Percentiles rank a stretch among this genome's conserved stretches.
phyloP scores from a whole-genome alignment of 2,888 invertebrate genomes.

The Eupithecia tripunctaria region DNA sequence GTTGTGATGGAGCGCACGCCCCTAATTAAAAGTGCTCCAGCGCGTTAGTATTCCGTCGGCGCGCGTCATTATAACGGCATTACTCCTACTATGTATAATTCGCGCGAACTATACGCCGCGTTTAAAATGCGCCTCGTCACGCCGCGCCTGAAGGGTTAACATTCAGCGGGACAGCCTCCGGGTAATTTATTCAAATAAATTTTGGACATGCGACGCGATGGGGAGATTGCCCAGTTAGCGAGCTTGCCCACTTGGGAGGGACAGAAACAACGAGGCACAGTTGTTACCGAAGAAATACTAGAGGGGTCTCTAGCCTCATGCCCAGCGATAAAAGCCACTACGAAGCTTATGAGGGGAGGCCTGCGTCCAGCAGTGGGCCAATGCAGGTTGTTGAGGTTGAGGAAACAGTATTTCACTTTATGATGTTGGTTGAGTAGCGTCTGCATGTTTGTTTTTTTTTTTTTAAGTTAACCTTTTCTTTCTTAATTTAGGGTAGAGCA shows the following conservation, averaged over 20 bases:
- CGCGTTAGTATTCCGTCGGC: slow-evolving; percentile 1
- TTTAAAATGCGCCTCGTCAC: slow-evolving; percentile 62
- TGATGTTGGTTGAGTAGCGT: not conserved
- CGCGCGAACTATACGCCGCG: slow-evolving; percentile 51
- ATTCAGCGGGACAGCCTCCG: slow-evolving; percentile 71
- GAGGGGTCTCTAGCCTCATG: not conserved
- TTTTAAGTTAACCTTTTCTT: not conserved
- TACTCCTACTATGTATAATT: slow-evolving; percentile 42
- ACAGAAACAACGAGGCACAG: not conserved
- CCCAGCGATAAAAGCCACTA: too few species aligned
- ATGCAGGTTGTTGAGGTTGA: too few species aligned
- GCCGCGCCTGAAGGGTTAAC: slow-evolving; percentile 67
- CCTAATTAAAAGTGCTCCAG: slow-evolving; percentile 6
- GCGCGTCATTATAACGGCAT: slow-evolving; percentile 8
- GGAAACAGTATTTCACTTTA: not conserved
- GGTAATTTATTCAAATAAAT: slow-evolving; percentile 80
- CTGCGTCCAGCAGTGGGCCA: too few species aligned
- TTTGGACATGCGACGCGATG: slow-evolving; percentile 70
- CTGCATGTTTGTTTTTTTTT: not conserved
- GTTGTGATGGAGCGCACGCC: not conserved
- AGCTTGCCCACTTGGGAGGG: slow-evolving; percentile 45
- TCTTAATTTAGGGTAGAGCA: not conserved
- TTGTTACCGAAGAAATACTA: not conserved
- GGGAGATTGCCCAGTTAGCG: slow-evolving; percentile 67
- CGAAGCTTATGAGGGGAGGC: too few species aligned